Conservation (phyloP, 1,140 invertebrate species). For the Choristoneura fumiferana region DNA sequence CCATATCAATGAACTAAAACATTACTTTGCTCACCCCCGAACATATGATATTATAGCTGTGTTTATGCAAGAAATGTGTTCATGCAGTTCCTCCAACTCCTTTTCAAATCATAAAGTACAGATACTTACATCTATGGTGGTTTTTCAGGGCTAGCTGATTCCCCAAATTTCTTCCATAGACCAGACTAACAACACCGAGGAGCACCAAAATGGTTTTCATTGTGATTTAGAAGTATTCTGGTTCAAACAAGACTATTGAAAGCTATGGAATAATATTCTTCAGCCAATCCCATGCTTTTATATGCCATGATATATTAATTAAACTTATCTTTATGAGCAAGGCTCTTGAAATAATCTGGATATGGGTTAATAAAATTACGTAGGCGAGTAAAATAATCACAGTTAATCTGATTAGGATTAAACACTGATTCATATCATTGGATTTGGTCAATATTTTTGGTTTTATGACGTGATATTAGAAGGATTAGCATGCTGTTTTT, state of each 20-base stretch:
- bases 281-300: background rate
- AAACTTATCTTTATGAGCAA: background rate
- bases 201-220: conserved; percentile 18
- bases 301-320: background rate
- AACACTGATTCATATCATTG: no score
- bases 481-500: no score
- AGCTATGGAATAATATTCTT: background rate
- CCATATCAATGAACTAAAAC: no score
- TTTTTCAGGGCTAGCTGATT: conserved; percentile 2
- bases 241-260: background rate
- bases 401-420: no score
- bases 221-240: background rate
- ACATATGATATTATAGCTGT: no score
- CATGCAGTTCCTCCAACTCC: no score
- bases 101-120: background rate
- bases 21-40: background rate
- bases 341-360: no score
- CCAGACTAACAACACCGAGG: background rate
- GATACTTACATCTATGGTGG: conserved; percentile 14
- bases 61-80: no score
- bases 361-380: no score
- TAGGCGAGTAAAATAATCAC: no score
- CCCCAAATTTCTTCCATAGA: conserved; percentile 11
- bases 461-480: no score
- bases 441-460: no score